phyloP scores from a whole-genome alignment of 2,797 vertebrate species.

The Balearica regulorum region DNA sequence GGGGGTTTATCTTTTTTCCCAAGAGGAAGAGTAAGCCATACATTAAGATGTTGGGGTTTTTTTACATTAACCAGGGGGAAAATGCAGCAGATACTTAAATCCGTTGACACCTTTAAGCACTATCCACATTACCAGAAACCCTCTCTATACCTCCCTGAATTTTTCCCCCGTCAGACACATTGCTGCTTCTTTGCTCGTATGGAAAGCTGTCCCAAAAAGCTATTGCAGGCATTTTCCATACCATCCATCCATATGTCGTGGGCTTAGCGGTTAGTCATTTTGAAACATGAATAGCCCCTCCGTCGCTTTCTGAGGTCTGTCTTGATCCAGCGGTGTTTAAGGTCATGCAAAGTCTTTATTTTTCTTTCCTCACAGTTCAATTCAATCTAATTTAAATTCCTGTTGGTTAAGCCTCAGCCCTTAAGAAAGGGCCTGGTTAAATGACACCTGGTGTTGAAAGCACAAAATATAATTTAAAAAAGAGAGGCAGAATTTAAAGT shows the following conservation, averaged over 20 bases:
- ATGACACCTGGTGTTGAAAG: not conserved
- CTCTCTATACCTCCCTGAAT: not conserved
- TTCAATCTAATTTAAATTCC: not conserved
- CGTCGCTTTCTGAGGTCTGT: not conserved
- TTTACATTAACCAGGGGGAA: not conserved
- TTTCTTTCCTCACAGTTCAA: not conserved
- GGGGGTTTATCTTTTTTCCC: not conserved
- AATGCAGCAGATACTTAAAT: not conserved
- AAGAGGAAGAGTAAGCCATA: not conserved
- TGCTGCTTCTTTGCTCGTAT: not conserved
- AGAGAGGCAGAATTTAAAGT: not conserved
- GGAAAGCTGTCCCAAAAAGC: not conserved
- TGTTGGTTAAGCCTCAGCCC: not conserved
- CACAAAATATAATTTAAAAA: not conserved
- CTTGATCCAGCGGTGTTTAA: not conserved
- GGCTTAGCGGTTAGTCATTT: not conserved
- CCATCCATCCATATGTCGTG: not conserved
- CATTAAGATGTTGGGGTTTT: fast-evolving
- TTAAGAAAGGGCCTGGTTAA: not conserved
- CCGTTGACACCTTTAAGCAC: not conserved
- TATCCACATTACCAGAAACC: not conserved
- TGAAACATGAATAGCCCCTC: not conserved
- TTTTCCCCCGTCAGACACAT: not conserved
- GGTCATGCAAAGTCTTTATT: not conserved
- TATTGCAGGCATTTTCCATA: not conserved